Evolutionary conservation across 2,888 invertebrate species (phyloP), one percentile per base, ranked within the genome.

Genomic region (Cheilosia vernalis): DNA sequence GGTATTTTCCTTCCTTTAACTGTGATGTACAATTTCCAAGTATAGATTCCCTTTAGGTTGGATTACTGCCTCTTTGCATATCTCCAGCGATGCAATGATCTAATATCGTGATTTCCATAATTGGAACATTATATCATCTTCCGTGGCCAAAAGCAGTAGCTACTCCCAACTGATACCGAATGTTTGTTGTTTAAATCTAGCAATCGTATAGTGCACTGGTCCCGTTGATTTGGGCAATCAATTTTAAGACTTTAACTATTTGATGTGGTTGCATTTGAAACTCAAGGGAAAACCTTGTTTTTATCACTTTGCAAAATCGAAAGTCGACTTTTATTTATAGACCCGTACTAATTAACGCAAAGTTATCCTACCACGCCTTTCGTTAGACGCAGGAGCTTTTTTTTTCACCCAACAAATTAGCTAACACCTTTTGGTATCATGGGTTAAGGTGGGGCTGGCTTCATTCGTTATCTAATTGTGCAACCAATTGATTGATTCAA

Each of bases 81-180:
- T 84, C 73, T 33, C 27, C 27, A 60, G 53, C 40, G 55, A 69
- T 80, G 37, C 37, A 70, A 47, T 60, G 74, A 70, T 80, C 49
- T 49, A 58, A 76, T 76, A 81, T 76, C 84, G 81, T 85, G 84
- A 85, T 85, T 76, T 60, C 80, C 58, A 66, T 85, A 85, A 80
- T 80, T 76, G 84, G 84, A 66, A 33, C 44, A 66, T 85, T 85
- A 85, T 85, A 66, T 85, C 80, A 85, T 85, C 74, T 61, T 63
- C 51, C 9, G 13, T 9, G 56, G 40, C 21, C 37, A 42, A 66
- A 40, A 74, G 33, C 13, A 27, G 24, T 42, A 49, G n/a, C 7
- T 51, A 37, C 15, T 15, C 2, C 5, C 19, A 17, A 27, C 10
- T 44, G 27, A 6, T 6, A 4, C 5, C n/a, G 17, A 55, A 51